Evolutionary conservation across 2,888 invertebrate genomes (phyloP).

Genomic region (Eupithecia subumbrata): DNA sequence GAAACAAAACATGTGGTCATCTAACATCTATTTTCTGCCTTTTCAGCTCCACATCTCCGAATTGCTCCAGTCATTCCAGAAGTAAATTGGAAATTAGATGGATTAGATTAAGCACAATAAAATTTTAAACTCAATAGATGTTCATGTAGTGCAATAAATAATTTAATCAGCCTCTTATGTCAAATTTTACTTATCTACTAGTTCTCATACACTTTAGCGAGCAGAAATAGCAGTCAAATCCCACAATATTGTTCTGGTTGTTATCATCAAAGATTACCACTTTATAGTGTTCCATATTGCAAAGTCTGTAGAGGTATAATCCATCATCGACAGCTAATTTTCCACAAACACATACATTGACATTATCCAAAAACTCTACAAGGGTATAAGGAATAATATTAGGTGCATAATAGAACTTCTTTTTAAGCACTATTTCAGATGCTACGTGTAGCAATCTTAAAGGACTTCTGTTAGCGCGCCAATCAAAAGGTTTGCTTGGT

Average conservation of each 20-base stretch:
- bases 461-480: constrained; percentile 69
- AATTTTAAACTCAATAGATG: constrained; percentile 7
- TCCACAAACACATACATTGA: constrained; percentile 86
- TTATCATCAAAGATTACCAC: constrained; percentile 68
- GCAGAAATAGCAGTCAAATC: constrained; percentile 86
- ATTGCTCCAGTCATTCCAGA: constrained; percentile 84
- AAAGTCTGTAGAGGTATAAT: constrained; percentile 61
- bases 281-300: constrained; percentile 69
- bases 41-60: constrained; percentile 85
- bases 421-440: constrained; percentile 79
- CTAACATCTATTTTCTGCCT: constrained; percentile 28
- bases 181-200: constrained; percentile 10
- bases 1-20: background rate
- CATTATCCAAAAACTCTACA: constrained; percentile 84
- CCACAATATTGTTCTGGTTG: constrained; percentile 66
- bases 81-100: constrained; percentile 84
- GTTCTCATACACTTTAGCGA: constrained; percentile 77
- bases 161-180: constrained; percentile 18
- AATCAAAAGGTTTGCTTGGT: constrained; percentile 38
- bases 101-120: constrained; percentile 57
- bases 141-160: constrained; percentile 28
- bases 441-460: constrained; percentile 82
- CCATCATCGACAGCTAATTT: constrained; percentile 69
- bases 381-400: constrained; percentile 84
- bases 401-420: constrained; percentile 81